phyloP scores from a whole-genome alignment of 1,140 invertebrate genomes.

The Ceratoteleas bidentatus region DNA sequence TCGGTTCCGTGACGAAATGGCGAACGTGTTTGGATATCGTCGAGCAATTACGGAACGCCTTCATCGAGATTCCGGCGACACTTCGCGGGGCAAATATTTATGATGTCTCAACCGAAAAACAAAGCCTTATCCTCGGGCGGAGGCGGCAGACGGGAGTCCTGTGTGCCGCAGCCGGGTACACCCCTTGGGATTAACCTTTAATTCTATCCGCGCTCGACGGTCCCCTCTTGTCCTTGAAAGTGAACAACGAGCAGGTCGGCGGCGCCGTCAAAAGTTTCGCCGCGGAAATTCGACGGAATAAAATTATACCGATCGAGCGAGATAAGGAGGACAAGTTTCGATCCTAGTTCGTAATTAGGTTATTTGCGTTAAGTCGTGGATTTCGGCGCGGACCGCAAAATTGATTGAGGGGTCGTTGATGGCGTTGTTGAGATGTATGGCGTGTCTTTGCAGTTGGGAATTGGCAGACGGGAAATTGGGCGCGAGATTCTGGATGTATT shows the following conservation, averaged over 20 bases:
- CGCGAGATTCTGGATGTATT: too few relatives aligned
- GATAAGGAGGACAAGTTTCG: conserved; percentile 47
- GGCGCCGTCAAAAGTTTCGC: conserved; percentile 61
- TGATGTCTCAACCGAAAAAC: conserved; percentile 74
- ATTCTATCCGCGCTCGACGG: conserved; percentile 77
- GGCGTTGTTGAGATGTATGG: too few relatives aligned
- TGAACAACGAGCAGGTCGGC: conserved; percentile 68
- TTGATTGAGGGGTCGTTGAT: not conserved
- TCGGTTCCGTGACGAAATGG: too few relatives aligned
- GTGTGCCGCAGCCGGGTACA: conserved; percentile 60
- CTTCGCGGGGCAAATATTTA: conserved; percentile 79
- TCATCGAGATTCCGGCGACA: conserved; percentile 68
- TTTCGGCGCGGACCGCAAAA: conserved; percentile 8
- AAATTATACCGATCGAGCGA: conserved; percentile 54
- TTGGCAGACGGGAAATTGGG: too few relatives aligned
- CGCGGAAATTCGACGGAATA: conserved; percentile 60
- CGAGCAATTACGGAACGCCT: conserved; percentile 18
- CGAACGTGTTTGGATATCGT: not conserved
- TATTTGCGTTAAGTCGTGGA: conserved; percentile 30
- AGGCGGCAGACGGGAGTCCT: conserved; percentile 41
- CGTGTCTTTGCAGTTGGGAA: too few relatives aligned
- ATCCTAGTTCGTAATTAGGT: conserved; percentile 50
- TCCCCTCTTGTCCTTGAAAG: conserved; percentile 65
- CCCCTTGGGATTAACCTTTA: conserved; percentile 80
- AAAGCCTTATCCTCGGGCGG: conserved; percentile 68